phyloP scores from a whole-genome alignment of 2,797 vertebrate species.

The Gymnoscopelus braueri region DNA sequence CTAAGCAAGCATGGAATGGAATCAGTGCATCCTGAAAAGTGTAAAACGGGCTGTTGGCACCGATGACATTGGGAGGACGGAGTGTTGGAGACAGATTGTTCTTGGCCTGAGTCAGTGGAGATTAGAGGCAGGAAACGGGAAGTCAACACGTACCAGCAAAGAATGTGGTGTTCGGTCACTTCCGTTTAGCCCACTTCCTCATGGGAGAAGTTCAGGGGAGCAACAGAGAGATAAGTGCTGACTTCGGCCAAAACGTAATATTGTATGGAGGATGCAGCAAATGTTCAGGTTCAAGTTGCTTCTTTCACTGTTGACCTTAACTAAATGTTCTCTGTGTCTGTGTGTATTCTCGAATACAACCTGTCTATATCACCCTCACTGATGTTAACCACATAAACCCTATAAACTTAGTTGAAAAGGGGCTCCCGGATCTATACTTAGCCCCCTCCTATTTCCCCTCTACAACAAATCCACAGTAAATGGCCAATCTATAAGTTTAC shows the following conservation, averaged over 20 bases:
- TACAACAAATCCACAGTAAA: too few relatives aligned
- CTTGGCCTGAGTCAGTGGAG: slow-evolving; percentile 1
- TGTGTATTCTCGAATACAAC: neutral
- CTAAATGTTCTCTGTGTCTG: neutral
- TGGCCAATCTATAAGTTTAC: too few relatives aligned
- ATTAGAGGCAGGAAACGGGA: slow-evolving; percentile 61
- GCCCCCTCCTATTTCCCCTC: too few relatives aligned
- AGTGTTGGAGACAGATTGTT: slow-evolving; percentile 27
- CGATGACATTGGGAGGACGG: slow-evolving; percentile 28
- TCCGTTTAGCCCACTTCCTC: slow-evolving; percentile 53
- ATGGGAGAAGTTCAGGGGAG: slow-evolving; percentile 28
- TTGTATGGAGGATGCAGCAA: neutral
- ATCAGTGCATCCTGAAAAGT: neutral
- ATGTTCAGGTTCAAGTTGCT: neutral
- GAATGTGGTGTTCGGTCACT: slow-evolving; percentile 34
- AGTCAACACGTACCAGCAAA: slow-evolving; percentile 40
- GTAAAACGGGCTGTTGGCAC: neutral
- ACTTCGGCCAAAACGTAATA: slow-evolving; percentile 19
- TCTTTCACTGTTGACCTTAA: neutral
- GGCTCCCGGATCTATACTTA: too few relatives aligned
- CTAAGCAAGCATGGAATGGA: too few relatives aligned
- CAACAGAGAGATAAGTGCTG: slow-evolving; percentile 8
- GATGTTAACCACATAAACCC: neutral
- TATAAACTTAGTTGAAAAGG: too few relatives aligned
- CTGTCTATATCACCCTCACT: neutral